phyloP scores from a whole-genome alignment of 2,797 vertebrate species.

The Tachyglossus aculeatus region DNA sequence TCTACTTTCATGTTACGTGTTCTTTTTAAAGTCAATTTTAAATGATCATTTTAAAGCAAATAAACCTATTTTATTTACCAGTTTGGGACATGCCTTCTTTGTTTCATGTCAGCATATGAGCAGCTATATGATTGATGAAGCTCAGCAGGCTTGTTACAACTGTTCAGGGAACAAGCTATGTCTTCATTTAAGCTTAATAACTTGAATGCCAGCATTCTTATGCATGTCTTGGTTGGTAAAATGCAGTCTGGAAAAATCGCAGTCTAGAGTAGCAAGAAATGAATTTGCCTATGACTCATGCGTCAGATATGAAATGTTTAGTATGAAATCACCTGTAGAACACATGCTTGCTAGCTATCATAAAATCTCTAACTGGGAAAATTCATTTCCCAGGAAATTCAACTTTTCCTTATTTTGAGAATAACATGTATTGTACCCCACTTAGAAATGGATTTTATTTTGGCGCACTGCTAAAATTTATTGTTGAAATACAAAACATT shows the following conservation, averaged over 20 bases:
- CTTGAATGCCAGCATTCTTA: conserved; percentile 31
- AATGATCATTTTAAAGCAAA: not conserved
- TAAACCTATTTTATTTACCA: not conserved
- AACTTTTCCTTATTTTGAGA: too few species aligned
- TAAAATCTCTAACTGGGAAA: too few species aligned
- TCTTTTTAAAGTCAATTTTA: fast-evolving
- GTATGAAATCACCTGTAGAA: too few species aligned
- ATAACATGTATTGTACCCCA: too few species aligned
- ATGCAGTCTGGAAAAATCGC: not conserved
- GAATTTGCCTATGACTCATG: not conserved
- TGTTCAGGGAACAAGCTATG: conserved; percentile 16
- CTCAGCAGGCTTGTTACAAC: conserved; percentile 20
- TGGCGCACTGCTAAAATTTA: too few species aligned
- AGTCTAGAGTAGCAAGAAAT: not conserved
- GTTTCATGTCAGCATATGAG: not conserved
- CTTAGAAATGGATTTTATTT: too few species aligned
- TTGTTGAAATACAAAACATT: too few species aligned
- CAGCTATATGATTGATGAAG: conserved; percentile 36
- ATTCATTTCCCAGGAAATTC: not conserved
- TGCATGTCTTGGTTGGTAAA: not conserved
- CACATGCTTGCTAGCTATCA: too few species aligned
- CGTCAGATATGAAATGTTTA: too few species aligned
- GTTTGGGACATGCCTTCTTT: conserved; percentile 9
- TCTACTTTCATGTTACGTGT: not conserved
- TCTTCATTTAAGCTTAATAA: conserved; percentile 43